phyloP scores from a whole-genome alignment of 2,113 vertebrate genomes.

The Eulemur rufifrons region DNA sequence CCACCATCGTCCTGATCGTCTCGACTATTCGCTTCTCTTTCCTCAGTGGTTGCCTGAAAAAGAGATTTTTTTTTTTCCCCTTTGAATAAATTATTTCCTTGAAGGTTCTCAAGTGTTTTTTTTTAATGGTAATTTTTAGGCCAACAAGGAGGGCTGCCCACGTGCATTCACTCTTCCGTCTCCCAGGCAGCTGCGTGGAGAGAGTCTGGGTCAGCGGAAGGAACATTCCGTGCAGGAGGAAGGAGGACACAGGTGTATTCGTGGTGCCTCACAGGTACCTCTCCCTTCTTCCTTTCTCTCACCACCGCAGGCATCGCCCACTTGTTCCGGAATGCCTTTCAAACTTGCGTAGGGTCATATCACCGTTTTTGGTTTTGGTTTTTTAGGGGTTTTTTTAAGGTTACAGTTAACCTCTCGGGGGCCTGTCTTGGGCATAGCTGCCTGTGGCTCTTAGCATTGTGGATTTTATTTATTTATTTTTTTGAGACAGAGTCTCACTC shows the following conservation, averaged over 20 bases:
- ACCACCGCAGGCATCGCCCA: background rate
- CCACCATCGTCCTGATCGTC: slow-evolving; percentile 57
- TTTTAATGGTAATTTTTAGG: background rate
- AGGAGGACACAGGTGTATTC: no score
- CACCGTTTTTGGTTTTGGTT: background rate
- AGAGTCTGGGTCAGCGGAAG: background rate
- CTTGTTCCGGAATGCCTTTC: background rate
- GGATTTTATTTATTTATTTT: background rate
- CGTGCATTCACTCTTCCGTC: background rate
- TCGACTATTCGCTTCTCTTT: slow-evolving; percentile 18
- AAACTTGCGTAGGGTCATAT: background rate
- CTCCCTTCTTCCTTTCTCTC: background rate
- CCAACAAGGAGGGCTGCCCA: background rate
- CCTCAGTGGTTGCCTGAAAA: slow-evolving; percentile 68
- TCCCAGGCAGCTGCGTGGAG: background rate
- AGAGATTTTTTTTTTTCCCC: background rate
- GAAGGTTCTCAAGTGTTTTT: background rate
- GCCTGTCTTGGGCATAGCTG: background rate
- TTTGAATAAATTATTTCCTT: background rate
- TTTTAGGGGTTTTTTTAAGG: background rate
- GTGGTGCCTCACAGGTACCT: no score
- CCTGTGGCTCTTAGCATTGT: background rate
- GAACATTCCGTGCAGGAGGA: background rate
- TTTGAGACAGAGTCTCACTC: no score
- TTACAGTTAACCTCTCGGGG: background rate